Evolutionary conservation across 2,113 vertebrate genomes (phyloP), one percentile per base, ranked within the genome.

Genomic region (Pangasianodon gigas): DNA sequence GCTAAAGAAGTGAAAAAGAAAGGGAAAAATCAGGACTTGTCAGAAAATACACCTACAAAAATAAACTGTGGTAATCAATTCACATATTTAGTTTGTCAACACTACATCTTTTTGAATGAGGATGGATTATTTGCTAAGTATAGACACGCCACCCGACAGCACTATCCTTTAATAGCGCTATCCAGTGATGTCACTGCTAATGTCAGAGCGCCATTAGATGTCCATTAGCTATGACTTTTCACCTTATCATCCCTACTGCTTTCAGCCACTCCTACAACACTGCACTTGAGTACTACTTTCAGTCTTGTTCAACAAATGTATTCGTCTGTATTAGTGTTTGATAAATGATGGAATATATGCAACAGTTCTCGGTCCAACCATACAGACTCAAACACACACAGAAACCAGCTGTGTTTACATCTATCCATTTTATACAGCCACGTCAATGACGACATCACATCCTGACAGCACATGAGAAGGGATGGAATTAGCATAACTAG

Each of bases 401-500:
- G 24, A 84, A 86, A 69, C 29, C 82, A 62, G 67, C 56, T 84
- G 82, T 58, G 67, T 89, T 92, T 54, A 89, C 62, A 71, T 88
- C 65, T 86, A 52, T 88, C 51, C 24, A 67, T 86, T 92, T 89
- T 92, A 92, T 92, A 88, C 77, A 77, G 88, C 86, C 84, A 91
- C 52, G 48, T 91, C 86, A 83, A 89, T 56, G 88, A 89, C 10
- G 67, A 89, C 90, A 91, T 92, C 87, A 90, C 89, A 89, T 87
- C 81, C 81, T 88, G 89, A 91, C n/a, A 85, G 80, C 86, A 87
- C 29, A 67, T 86, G 62, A 88, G 16, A 87, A 60, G 67, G 75
- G 91, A 91, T 89, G 86, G 65, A 90, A 69, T 48, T 84, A 92
- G 91, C 82, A 51, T 65, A 77, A 86, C 88, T 86, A 88, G 86